Conservation (phyloP, 2,113 vertebrate species). For the Pachycephala philippinensis region DNA sequence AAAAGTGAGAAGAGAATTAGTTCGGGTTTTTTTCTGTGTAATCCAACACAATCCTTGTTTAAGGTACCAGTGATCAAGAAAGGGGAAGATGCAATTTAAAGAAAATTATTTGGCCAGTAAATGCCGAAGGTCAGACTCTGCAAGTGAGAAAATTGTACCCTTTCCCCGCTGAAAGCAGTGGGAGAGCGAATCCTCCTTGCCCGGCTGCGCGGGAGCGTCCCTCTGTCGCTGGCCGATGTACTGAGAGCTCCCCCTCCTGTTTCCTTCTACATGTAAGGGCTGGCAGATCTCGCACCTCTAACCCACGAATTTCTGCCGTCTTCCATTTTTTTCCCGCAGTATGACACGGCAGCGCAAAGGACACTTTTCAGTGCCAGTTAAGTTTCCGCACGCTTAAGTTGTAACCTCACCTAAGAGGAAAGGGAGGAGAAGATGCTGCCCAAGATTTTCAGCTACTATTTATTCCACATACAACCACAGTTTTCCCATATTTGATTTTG, state of each 20-base stretch:
- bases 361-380: neutral
- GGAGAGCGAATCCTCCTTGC: neutral
- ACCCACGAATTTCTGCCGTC: neutral
- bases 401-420: neutral
- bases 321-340: neutral
- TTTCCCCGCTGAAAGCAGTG: neutral
- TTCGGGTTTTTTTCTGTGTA: neutral
- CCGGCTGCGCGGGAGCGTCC: neutral
- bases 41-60: neutral
- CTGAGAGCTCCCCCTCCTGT: conserved; percentile 56
- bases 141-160: neutral
- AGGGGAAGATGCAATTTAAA: neutral
- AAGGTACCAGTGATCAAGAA: neutral
- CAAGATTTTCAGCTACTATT: neutral
- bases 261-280: neutral
- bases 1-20: neutral
- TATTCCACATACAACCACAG: neutral
- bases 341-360: neutral
- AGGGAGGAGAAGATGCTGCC: neutral
- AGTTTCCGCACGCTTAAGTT: neutral
- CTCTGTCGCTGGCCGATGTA: neutral
- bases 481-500: neutral
- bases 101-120: neutral
- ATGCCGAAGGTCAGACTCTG: neutral
- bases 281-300: neutral